phyloP scores from a whole-genome alignment of 1,140 invertebrate species.

The Sogatella furcifera region DNA sequence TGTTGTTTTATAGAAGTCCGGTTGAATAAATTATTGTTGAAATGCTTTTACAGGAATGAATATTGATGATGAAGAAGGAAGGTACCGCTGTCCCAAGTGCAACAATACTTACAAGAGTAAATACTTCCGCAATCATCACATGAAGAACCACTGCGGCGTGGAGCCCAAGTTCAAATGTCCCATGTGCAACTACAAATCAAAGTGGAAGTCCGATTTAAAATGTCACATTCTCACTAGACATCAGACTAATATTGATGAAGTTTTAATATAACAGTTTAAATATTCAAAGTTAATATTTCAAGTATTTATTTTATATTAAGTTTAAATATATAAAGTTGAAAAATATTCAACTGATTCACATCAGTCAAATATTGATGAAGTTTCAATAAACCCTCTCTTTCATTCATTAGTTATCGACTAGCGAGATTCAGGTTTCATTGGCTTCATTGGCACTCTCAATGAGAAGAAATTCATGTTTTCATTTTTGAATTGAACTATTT shows the following conservation, averaged over 20 bases:
- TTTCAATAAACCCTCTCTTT: too few species aligned
- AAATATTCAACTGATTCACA: background rate
- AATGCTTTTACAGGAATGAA: too few species aligned
- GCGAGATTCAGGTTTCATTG: too few species aligned
- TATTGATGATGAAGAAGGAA: background rate
- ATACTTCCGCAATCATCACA: background rate
- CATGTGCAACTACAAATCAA: conserved; percentile 17
- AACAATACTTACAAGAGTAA: background rate
- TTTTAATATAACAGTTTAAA: too few species aligned
- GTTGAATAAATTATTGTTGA: too few species aligned
- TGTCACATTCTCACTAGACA: conserved; percentile 26
- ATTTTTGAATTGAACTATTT: background rate
- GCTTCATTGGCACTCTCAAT: background rate
- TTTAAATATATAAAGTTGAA: too few species aligned
- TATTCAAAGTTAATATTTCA: too few species aligned
- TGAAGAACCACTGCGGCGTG: conserved; percentile 11
- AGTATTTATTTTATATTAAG: too few species aligned
- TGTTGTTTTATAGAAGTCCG: too few species aligned
- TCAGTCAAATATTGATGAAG: too few species aligned
- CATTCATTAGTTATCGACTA: too few species aligned
- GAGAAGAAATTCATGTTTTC: background rate
- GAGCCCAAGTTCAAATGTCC: conserved; percentile 13
- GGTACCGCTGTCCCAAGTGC: background rate
- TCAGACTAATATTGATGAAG: too few species aligned
- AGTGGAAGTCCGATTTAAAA: conserved; percentile 35